Conservation (phyloP, 2,888 invertebrate species). For the Ophion costatus region DNA sequence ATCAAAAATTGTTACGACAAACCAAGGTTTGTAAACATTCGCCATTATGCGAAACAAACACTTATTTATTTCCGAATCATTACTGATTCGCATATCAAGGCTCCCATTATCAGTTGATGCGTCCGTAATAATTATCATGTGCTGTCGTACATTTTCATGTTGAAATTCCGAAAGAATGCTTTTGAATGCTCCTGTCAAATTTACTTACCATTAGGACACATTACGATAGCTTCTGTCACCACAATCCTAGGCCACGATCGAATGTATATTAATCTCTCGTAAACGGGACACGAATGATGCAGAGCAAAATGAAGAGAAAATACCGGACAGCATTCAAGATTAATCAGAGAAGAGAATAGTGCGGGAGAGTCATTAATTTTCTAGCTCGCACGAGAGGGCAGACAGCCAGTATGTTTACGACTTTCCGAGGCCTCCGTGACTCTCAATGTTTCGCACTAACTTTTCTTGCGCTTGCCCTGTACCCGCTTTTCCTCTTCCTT, state of each 20-base stretch:
- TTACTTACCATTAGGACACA: slow-evolving; percentile 34
- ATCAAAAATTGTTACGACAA: too few species aligned
- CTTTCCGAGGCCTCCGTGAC: slow-evolving; percentile 34
- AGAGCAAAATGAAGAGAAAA: slow-evolving; percentile 10
- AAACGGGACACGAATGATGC: slow-evolving; percentile 40
- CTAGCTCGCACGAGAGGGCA: slow-evolving; percentile 33
- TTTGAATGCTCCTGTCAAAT: slow-evolving; percentile 22
- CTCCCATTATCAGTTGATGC: not conserved
- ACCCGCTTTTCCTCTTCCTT: slow-evolving; percentile 10
- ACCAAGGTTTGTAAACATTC: too few species aligned
- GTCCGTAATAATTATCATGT: not conserved
- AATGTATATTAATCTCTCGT: slow-evolving; percentile 41
- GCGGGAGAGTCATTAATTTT: slow-evolving; percentile 57
- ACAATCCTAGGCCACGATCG: not conserved
- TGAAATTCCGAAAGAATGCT: not conserved
- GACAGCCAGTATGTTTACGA: slow-evolving; percentile 59
- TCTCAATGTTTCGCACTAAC: slow-evolving; percentile 1
- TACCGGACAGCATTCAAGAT: slow-evolving; percentile 10
- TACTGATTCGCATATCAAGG: too few species aligned
- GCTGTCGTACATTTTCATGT: not conserved
- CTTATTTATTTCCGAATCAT: too few species aligned
- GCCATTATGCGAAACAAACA: too few species aligned
- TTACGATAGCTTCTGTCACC: slow-evolving; percentile 24
- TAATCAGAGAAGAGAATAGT: slow-evolving; percentile 13
- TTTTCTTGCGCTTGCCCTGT: slow-evolving; percentile 27